These are phyloP conservation scores for Protophormia terraenovae DNA, from an alignment of 2,888 invertebrate genomes.

Conservation along the genomic window DNA sequence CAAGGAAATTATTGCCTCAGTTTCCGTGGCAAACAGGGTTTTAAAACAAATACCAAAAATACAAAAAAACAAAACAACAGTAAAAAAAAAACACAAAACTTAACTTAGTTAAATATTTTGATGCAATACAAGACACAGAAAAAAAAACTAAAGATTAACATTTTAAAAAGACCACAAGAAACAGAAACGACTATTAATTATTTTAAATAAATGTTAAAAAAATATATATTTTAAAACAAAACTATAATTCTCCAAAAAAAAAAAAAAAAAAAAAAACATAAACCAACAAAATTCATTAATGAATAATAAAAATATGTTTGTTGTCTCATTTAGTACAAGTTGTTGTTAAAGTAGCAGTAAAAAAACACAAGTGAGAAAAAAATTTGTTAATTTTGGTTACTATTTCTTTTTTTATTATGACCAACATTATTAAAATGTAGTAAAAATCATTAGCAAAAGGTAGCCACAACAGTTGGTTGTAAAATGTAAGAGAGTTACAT, in stretches of 20 bases:
- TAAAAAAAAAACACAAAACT: background rate
- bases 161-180: background rate
- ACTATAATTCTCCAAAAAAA: background rate
- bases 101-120: background rate
- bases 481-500: too few relatives aligned
- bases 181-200: background rate
- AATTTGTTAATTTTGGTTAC: background rate
- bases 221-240: background rate
- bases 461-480: background rate
- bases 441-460: too few relatives aligned
- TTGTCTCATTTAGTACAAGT: too few relatives aligned
- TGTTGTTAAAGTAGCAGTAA: too few relatives aligned
- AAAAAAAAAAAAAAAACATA: background rate
- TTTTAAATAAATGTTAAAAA: background rate
- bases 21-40: conserved; percentile 1
- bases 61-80: background rate
- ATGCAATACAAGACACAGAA: background rate
- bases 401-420: too few relatives aligned
- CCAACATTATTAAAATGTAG: too few relatives aligned
- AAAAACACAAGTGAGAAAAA: background rate
- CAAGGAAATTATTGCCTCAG: conserved; percentile 16
- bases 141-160: background rate
- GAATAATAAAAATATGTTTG: background rate
- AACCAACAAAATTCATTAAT: background rate
- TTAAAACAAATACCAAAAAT: background rate